Evolutionary conservation across 2,888 invertebrate species (phyloP), one percentile per base, ranked within the genome.

Genomic region (Arctia plantaginis): DNA sequence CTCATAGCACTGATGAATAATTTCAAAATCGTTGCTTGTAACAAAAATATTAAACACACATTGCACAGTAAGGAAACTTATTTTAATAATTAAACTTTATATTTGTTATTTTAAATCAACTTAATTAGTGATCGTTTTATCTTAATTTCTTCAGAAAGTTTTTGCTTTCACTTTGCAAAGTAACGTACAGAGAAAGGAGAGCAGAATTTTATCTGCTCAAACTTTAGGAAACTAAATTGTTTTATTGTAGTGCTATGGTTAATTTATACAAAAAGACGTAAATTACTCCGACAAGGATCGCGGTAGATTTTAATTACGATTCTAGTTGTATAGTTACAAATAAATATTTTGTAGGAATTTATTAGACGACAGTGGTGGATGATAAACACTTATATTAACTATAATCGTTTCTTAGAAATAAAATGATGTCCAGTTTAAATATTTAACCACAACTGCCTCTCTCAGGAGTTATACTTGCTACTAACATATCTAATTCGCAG

Each of bases 171-270:
- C 79, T 85, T 84, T 85, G 77, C 78, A 80, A 71, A 83, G 68
- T 70, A 74, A 80, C 75, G 77, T 77, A 76, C 33, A 69, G 69
- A 77, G 76, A 76, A 77, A 79, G 76, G 69, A 82, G 79, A 84
- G 75, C 80, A 82, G 77, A 84, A 44, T 75, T 80, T 86, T 88
- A 88, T 88, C 86, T 78, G 77, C 79, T 81, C 66, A 71, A 85
- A 85, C 80, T 86, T 87, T 81, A 3, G 47, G 10, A 27, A 73
- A 80, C 81, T 85, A 84, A 86, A 86, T 86, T 85, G 80, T 84
- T 87, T 85, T 84, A 84, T 86, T 83, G 77, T 75, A 71, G 71
- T 71, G 72, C 78, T 66, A 20, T 65, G 72, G 66, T 68, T 77
- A 66, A 80, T 71, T 77, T 77, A 76, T 79, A 78, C 76, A 66